Conservation (phyloP, 2,888 invertebrate genomes). For the Crioceris asparagi region DNA sequence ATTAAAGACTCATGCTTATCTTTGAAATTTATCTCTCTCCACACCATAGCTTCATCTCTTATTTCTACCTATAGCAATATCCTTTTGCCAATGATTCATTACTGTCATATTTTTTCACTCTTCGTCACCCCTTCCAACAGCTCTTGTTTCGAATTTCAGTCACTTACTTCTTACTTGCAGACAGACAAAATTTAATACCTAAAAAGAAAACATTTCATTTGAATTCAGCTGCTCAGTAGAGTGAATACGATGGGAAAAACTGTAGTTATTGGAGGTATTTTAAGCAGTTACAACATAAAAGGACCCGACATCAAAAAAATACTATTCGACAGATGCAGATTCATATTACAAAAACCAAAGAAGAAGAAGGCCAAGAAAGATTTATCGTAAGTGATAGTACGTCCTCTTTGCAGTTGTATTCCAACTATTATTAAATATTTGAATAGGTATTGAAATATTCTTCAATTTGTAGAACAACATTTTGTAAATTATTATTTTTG, state of each 20-base stretch:
- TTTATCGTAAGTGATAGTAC: slow-evolving; percentile 32
- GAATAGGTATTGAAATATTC: too few relatives aligned
- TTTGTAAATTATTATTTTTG: not conserved
- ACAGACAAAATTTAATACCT: too few relatives aligned
- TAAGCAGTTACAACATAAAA: slow-evolving; percentile 38
- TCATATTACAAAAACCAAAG: slow-evolving; percentile 40
- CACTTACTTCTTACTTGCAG: too few relatives aligned
- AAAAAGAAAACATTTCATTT: too few relatives aligned
- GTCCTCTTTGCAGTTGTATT: not conserved
- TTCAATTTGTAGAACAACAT: slow-evolving; percentile 2
- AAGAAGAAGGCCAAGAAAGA: slow-evolving; percentile 36
- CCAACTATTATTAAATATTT: not conserved
- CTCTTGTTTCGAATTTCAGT: too few relatives aligned
- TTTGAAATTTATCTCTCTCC: too few relatives aligned
- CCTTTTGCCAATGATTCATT: too few relatives aligned
- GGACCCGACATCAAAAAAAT: slow-evolving; percentile 39
- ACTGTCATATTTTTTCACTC: too few relatives aligned
- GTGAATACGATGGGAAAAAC: slow-evolving; percentile 25
- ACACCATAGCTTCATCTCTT: too few relatives aligned
- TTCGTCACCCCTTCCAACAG: too few relatives aligned
- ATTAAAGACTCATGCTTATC: too few relatives aligned
- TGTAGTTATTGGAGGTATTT: slow-evolving; percentile 37
- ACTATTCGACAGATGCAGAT: slow-evolving; percentile 40
- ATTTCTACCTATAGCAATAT: too few relatives aligned
- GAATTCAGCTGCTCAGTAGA: slow-evolving; percentile 22